Evolutionary conservation across 2,888 invertebrate genomes (phyloP).

Genomic region (Xanthia togata): DNA sequence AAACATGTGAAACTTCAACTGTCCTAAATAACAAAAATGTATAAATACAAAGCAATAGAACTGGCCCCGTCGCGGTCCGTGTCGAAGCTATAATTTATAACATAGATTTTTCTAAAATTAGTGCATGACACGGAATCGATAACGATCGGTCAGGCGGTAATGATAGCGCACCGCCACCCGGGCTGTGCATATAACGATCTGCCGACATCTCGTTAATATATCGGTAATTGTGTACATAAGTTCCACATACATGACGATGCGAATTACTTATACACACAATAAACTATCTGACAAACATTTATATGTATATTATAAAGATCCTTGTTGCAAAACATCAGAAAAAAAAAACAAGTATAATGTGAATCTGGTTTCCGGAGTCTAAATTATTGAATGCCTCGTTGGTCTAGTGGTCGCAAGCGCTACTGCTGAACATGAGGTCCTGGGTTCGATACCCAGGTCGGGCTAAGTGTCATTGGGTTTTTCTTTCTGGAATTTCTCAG

Average conservation of each 20-base stretch:
- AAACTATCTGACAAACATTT: slow-evolving; percentile 10
- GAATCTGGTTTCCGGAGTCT: slow-evolving; percentile 26
- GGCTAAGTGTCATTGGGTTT: too few relatives aligned
- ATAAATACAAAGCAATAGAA: slow-evolving; percentile 61
- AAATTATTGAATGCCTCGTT: too few relatives aligned
- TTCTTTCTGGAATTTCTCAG: too few relatives aligned
- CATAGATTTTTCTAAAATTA: slow-evolving; percentile 83
- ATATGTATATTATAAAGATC: background rate
- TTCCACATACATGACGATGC: slow-evolving; percentile 8
- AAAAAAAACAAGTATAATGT: background rate
- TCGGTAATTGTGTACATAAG: slow-evolving; percentile 38
- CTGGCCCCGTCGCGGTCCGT: slow-evolving; percentile 63
- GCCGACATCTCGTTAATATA: slow-evolving; percentile 44
- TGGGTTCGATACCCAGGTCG: too few relatives aligned
- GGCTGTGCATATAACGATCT: slow-evolving; percentile 63
- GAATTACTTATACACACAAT: slow-evolving; percentile 10
- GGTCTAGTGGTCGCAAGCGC: too few relatives aligned
- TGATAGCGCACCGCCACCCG: slow-evolving; percentile 72
- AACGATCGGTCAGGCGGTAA: slow-evolving; percentile 76
- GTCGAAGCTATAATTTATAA: slow-evolving; percentile 72
- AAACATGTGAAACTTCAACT: slow-evolving; percentile 51
- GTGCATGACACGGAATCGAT: slow-evolving; percentile 82
- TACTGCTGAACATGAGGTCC: too few relatives aligned
- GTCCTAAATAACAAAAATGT: slow-evolving; percentile 66
- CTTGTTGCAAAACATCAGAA: background rate